Evolutionary conservation across 1,140 invertebrate species (phyloP).

Genomic region (Drosophila murphyi): DNA sequence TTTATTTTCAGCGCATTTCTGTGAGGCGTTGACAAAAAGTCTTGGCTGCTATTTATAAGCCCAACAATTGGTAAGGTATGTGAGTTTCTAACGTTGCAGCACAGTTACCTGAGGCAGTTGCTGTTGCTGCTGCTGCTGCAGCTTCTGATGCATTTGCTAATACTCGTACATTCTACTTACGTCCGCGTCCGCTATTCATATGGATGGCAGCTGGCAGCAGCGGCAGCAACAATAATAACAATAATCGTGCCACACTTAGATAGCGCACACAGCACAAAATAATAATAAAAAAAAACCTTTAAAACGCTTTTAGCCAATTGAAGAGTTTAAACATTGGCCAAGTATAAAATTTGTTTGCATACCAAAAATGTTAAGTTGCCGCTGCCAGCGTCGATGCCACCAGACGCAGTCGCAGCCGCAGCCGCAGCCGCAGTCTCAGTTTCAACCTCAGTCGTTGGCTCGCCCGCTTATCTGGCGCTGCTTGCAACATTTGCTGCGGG

Average conservation of each 20-base stretch:
- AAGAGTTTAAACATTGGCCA: constrained; percentile 84
- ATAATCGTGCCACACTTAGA: constrained; percentile 82
- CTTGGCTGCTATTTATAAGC: constrained; percentile 65
- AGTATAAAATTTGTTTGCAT: constrained; percentile 82
- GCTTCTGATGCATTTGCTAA: constrained; percentile 4
- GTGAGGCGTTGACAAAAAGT: constrained; percentile 69
- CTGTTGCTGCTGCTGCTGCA: constrained; percentile 22
- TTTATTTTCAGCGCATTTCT: constrained; percentile 49
- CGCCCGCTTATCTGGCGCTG: constrained; percentile 68
- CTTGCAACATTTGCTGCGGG: constrained; percentile 78
- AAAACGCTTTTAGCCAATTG: constrained; percentile 77
- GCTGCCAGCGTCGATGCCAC: constrained; percentile 42
- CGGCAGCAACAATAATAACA: constrained; percentile 69
- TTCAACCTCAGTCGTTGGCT: constrained; percentile 56
- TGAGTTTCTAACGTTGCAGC: constrained; percentile 38
- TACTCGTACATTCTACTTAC: constrained; percentile 20
- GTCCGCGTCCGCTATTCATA: constrained; percentile 40
- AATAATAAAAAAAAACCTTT: constrained; percentile 19
- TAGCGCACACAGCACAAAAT: constrained; percentile 46
- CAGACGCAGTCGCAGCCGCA: constrained; percentile 16
- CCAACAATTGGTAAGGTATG: constrained; percentile 37
- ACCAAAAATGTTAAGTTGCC: constrained; percentile 78
- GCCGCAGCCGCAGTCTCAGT: constrained; percentile 8
- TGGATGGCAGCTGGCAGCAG: constrained; percentile 59
- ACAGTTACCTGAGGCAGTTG: constrained; percentile 40